Evolutionary conservation across 35 echinoderm and acorn worm genomes (phyloP).

Genomic region (Apostichopus japonicus): DNA sequence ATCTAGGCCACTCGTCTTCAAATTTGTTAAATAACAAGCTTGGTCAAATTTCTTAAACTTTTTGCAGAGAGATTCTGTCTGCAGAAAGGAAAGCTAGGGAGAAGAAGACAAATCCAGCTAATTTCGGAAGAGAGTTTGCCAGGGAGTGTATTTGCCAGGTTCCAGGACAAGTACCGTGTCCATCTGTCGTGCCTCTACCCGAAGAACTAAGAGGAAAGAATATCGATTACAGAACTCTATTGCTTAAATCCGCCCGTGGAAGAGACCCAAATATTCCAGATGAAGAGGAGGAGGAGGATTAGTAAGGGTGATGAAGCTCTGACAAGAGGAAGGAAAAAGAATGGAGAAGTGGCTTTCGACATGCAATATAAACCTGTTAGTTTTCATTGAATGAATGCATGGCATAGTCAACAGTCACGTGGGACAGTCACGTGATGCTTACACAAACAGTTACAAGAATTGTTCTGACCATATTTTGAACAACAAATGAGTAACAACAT

Average conservation of each 20-base stretch:
- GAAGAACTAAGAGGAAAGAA: slow-evolving; percentile 24
- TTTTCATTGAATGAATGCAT: no score
- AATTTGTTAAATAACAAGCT: not conserved
- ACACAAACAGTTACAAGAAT: no score
- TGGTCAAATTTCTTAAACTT: slow-evolving; percentile 23
- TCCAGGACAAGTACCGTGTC: slow-evolving; percentile 86
- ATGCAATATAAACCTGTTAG: no score
- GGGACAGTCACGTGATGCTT: no score
- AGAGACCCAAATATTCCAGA: not conserved
- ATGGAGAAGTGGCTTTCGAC: no score
- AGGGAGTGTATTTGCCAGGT: slow-evolving; percentile 88
- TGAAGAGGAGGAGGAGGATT: not conserved
- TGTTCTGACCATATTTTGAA: no score
- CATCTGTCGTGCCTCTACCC: slow-evolving; percentile 63
- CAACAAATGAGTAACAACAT: no score
- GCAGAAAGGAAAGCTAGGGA: slow-evolving; percentile 74
- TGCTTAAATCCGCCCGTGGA: slow-evolving; percentile 58
- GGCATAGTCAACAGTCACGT: no score
- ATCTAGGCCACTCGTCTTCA: not conserved
- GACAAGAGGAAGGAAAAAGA: no score
- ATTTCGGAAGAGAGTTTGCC: slow-evolving; percentile 69
- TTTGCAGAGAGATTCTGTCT: slow-evolving; percentile 65
- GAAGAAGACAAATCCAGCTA: slow-evolving; percentile 74
- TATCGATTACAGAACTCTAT: slow-evolving; percentile 50
- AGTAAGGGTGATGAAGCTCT: not conserved